phyloP scores from a whole-genome alignment of 2,888 invertebrate species.

The Plusia festucae region DNA sequence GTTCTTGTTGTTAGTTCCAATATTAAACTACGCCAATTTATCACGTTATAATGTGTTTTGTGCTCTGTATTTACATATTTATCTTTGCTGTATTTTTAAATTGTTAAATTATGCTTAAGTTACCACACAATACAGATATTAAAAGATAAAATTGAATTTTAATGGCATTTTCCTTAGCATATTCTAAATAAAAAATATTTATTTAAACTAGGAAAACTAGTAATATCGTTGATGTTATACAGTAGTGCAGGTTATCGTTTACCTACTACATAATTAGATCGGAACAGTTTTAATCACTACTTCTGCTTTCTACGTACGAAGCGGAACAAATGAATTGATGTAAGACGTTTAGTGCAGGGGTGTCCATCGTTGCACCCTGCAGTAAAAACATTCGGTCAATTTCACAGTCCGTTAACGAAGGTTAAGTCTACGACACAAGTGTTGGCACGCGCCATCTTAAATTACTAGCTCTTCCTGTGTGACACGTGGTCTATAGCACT shows the following conservation, averaged over 20 bases:
- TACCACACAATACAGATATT: conserved; percentile 5
- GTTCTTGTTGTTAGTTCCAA: neutral
- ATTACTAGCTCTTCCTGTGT: conserved; percentile 79
- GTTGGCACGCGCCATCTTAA: conserved; percentile 77
- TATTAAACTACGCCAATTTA: neutral
- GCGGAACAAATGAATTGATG: conserved; percentile 48
- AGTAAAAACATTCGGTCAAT: conserved; percentile 75
- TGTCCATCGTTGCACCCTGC: conserved; percentile 31
- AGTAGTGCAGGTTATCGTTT: neutral
- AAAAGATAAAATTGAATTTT: neutral
- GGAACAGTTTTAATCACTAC: conserved; percentile 9
- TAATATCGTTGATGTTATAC: no score
- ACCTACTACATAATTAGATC: neutral
- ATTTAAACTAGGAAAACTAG: neutral
- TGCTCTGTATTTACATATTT: neutral
- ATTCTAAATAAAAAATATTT: neutral
- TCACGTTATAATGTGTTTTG: neutral
- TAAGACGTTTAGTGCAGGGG: conserved; percentile 37
- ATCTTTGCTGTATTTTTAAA: neutral
- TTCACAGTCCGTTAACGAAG: conserved; percentile 76
- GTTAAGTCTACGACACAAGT: conserved; percentile 67
- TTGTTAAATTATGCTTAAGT: neutral
- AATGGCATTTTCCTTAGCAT: neutral
- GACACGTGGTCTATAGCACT: conserved; percentile 75
- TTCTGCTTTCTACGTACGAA: conserved; percentile 18